Conservation (phyloP, 2,888 invertebrate species). For the Bibio marci region DNA sequence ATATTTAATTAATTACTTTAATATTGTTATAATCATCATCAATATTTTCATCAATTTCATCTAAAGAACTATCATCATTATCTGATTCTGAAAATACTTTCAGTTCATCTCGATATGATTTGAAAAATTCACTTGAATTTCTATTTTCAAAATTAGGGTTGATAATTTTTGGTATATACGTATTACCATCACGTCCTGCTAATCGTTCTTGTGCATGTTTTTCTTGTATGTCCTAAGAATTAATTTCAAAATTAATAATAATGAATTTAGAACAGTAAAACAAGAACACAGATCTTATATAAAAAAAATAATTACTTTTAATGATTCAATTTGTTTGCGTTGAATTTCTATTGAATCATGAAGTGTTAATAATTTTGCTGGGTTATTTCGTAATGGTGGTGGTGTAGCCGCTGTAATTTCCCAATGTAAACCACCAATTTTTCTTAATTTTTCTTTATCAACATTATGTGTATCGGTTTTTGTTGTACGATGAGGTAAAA, state of each 20-base stretch:
- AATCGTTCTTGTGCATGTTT: constrained; percentile 6
- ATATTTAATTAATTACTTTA: too few relatives aligned
- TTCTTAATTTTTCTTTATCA: constrained; percentile 22
- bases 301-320: constrained; percentile 16
- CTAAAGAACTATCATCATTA: neutral
- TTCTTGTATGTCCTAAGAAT: neutral
- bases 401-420: constrained; percentile 28
- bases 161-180: neutral
- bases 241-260: neutral
- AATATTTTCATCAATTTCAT: constrained; percentile 1
- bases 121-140: constrained; percentile 3
- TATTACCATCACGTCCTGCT: neutral
- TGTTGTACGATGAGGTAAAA: constrained; percentile 24
- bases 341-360: constrained; percentile 24
- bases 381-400: constrained; percentile 21
- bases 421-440: constrained; percentile 19
- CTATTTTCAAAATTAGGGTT: neutral
- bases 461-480: constrained; percentile 24
- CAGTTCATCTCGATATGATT: constrained; percentile 1
- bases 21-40: constrained; percentile 1
- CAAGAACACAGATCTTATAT: too few relatives aligned
- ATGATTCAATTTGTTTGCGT: constrained; percentile 17
- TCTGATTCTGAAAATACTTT: neutral
- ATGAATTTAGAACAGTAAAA: too few relatives aligned
- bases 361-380: constrained; percentile 18